phyloP scores from a whole-genome alignment of 2,888 invertebrate genomes.

The Therioaphis trifolii region DNA sequence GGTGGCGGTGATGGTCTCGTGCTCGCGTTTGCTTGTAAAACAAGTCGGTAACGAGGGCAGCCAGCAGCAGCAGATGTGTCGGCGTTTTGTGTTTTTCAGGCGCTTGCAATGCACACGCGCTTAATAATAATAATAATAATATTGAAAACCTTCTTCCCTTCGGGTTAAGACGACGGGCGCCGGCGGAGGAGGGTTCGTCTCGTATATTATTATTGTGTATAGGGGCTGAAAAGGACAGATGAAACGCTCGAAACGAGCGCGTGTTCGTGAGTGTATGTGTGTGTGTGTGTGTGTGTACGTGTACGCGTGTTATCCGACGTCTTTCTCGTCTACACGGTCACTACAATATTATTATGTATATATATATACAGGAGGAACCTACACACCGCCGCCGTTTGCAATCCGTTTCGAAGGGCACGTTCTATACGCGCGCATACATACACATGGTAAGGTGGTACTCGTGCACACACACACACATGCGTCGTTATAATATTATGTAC shows the following conservation, averaged over 20 bases:
- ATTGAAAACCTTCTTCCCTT: constrained; percentile 30
- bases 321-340: constrained; percentile 10
- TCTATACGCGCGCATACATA: not conserved
- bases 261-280: not conserved
- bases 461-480: not conserved
- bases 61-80: constrained; percentile 23
- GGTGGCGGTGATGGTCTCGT: not conserved
- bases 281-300: too few relatives aligned
- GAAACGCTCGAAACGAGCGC: constrained; percentile 29
- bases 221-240: constrained; percentile 48
- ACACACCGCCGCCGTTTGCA: constrained; percentile 6
- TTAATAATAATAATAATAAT: constrained; percentile 26
- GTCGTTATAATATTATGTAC: too few relatives aligned
- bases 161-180: not conserved
- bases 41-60: constrained; percentile 7
- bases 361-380: too few relatives aligned
- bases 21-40: constrained; percentile 28
- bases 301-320: too few relatives aligned
- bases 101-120: not conserved
- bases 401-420: constrained; percentile 50
- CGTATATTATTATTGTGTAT: not conserved
- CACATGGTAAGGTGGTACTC: too few relatives aligned
- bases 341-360: not conserved
- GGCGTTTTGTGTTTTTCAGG: not conserved
- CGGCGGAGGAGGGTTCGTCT: not conserved